phyloP scores from a whole-genome alignment of 2,113 vertebrate species.

The Solenodon paradoxus region DNA sequence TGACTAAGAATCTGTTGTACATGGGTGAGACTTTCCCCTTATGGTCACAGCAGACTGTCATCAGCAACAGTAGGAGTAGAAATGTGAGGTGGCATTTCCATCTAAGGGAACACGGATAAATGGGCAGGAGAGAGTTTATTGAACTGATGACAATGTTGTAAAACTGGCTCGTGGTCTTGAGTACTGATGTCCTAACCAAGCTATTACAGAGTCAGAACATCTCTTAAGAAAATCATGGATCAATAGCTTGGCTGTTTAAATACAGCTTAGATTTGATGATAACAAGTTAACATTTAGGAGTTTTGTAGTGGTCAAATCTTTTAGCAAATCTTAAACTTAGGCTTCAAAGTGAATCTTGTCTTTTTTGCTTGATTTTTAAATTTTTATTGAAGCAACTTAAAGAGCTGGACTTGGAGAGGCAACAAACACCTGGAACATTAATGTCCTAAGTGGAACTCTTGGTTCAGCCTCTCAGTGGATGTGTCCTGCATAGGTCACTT shows the following conservation, averaged over 20 bases:
- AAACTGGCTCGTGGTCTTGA: not conserved
- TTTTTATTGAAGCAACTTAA: not conserved
- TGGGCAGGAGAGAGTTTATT: not conserved
- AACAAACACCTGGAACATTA: not conserved
- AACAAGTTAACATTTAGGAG: not conserved
- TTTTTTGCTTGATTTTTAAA: not conserved
- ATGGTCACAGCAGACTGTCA: not conserved
- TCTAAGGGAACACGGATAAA: not conserved
- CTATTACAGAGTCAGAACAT: not conserved
- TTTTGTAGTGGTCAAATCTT: not conserved
- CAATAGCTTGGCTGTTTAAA: not conserved
- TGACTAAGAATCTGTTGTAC: not conserved
- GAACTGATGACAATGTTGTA: not conserved
- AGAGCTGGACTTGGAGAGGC: not conserved
- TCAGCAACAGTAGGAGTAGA: not conserved
- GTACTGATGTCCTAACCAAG: not conserved
- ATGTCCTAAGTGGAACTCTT: not conserved
- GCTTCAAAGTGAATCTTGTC: not conserved
- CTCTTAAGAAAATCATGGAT: not conserved
- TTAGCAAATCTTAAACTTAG: not conserved
- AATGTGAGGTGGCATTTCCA: not conserved
- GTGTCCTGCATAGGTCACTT: not conserved
- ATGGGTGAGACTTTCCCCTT: not conserved
- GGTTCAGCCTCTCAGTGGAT: not conserved
- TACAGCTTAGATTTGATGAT: not conserved